These are phyloP conservation scores for Lepetodrilus schrolli DNA, from an alignment of 2,888 invertebrate species.

Conservation along the genomic window DNA sequence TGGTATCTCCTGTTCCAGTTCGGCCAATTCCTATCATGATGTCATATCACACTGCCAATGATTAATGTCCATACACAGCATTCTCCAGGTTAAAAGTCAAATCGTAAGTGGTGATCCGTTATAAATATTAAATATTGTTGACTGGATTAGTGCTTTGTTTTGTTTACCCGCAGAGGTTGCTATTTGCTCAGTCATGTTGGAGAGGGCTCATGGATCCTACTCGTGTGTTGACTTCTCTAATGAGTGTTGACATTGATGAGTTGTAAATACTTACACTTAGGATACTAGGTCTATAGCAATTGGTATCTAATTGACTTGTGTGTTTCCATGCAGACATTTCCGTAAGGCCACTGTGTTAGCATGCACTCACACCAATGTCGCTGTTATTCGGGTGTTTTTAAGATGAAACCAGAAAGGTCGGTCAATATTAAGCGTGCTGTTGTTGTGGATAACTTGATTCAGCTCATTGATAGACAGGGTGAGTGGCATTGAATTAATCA, in stretches of 20 bases:
- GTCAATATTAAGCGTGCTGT: not conserved
- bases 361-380: not conserved
- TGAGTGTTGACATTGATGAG: not conserved
- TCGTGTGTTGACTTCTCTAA: not conserved
- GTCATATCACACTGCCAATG: too few relatives aligned
- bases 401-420: not conserved
- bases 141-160: not conserved
- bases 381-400: not conserved
- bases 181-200: too few relatives aligned
- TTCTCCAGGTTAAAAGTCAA: too few relatives aligned
- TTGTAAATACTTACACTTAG: not conserved
- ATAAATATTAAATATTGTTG: conserved; percentile 7
- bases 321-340: not conserved
- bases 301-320: too few relatives aligned
- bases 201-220: too few relatives aligned
- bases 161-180: not conserved
- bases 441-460: not conserved
- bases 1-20: too few relatives aligned
- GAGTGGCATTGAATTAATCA: too few relatives aligned
- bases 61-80: too few relatives aligned
- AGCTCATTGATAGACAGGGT: not conserved
- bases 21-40: too few relatives aligned
- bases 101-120: not conserved
- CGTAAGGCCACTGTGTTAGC: not conserved
- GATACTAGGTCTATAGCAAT: too few relatives aligned